Evolutionary conservation across 2,797 vertebrate genomes (phyloP).

Genomic region (Scolopax rusticola): DNA sequence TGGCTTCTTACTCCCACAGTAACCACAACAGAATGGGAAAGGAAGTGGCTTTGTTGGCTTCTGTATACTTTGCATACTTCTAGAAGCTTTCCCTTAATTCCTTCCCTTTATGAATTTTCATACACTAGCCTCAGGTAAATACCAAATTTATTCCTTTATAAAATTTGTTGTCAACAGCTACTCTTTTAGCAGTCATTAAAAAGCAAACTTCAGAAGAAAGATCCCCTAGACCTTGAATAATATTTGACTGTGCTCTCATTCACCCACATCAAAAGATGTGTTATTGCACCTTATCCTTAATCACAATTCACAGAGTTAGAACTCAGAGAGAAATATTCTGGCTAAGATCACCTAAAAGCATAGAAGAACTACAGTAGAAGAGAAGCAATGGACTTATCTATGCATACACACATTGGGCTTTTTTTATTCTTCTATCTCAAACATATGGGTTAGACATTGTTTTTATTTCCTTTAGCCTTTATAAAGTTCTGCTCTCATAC

Average conservation of each 20-base stretch:
- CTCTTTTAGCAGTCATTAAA: neutral
- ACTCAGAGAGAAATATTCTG: neutral
- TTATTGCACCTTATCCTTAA: neutral
- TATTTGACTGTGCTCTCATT: neutral
- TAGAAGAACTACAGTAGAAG: neutral
- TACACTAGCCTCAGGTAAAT: neutral
- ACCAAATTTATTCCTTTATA: neutral
- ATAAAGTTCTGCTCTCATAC: neutral
- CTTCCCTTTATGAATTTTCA: neutral
- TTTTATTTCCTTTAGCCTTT: neutral
- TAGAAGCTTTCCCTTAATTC: neutral
- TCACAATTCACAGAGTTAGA: neutral
- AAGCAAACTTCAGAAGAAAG: neutral
- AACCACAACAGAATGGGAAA: neutral
- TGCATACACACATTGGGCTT: neutral
- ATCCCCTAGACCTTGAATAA: neutral
- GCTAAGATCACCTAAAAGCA: neutral
- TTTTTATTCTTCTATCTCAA: neutral
- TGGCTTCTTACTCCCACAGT: neutral
- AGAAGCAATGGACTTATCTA: neutral
- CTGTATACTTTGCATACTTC: neutral
- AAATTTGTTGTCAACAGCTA: neutral
- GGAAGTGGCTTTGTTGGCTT: neutral
- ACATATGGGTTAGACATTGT: neutral
- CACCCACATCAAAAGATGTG: neutral